Conservation (phyloP, 2,888 invertebrate genomes). For the Cephonodes hylas region DNA sequence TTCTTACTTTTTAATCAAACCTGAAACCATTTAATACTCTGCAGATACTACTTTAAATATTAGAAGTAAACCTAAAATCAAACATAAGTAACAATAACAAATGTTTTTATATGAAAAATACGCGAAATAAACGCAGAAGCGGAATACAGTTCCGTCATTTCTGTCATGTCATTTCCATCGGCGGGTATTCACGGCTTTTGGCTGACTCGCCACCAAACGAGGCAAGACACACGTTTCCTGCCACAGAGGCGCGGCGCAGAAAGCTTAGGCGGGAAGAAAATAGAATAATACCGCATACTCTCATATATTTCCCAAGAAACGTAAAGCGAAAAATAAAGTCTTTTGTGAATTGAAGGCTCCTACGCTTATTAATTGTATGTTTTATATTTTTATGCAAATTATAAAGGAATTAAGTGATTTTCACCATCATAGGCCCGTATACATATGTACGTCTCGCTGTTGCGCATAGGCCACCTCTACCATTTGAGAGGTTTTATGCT, state of each 20-base stretch:
- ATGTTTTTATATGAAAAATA: slow-evolving; percentile 36
- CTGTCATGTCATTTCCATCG: slow-evolving; percentile 53
- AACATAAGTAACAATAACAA: slow-evolving; percentile 16
- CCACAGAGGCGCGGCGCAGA: background rate
- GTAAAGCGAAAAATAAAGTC: background rate
- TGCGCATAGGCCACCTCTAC: no score
- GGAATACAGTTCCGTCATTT: slow-evolving; percentile 48
- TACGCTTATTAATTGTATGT: no score
- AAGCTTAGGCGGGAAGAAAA: background rate
- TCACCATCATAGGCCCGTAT: no score
- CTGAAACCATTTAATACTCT: no score
- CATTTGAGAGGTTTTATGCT: no score
- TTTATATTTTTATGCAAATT: no score
- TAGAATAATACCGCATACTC: background rate
- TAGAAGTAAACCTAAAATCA: no score
- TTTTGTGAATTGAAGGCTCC: background rate
- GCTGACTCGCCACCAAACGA: slow-evolving; percentile 33
- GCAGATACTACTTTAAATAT: no score
- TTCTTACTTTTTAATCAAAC: no score
- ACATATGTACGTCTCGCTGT: no score
- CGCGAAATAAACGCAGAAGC: slow-evolving; percentile 43
- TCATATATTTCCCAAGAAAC: background rate
- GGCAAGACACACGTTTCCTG: slow-evolving; percentile 3
- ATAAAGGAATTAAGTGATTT: no score
- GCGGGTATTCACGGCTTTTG: slow-evolving; percentile 42